Base-by-base conservation (phyloP, 2,113 vertebrate species). In the Seriola aureovittata region DNA sequence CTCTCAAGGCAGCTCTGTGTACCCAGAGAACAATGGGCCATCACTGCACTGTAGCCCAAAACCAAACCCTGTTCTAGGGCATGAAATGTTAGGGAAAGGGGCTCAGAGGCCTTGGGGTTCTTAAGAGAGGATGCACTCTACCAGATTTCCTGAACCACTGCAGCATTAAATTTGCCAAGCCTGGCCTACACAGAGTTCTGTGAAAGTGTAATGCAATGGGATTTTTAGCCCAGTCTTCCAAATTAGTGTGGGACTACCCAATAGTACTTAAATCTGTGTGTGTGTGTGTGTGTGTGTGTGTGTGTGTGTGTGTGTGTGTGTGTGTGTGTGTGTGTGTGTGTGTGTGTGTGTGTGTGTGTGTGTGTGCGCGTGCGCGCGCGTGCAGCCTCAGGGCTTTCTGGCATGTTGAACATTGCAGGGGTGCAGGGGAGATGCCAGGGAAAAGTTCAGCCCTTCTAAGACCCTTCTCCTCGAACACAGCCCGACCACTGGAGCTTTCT, bases 401-500 rank as follows among this genome's bases (percentile, higher is more conserved):
- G 64, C 68, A 77, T 81, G 71, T 85, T 82, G 67, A 89, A 73
- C 89, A 70, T 82, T 68, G 67, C 86, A 84, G 89, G 90, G 80
- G 86, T 80, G 40, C 81, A 73, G 38, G 34, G 72, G 63, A 63
- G 74, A 87, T 88, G 84, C 85, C 84, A 91, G 81, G 71, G 83
- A 87, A 85, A 90, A 58, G 63, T 75, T 84, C 82, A 75, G 65
- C 87, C 84, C 69, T 60, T 66, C 74, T 38, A 52, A 84, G 72
- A 75, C 50, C 71, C 38, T 69, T 84, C 75, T 66, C 44, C 50
- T 86, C 76, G 85, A 88, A 91, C 86, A 89, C 88, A 89, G 80
- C 86, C 32, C 4, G 8, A 36, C 75, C 76, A 21, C 88, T 67
- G 62, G 71, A 67, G 87, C 42, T 77, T 85, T 85, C 82, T 91